These are phyloP conservation scores for Tetragonula clypearis DNA, from an alignment of 1,140 invertebrate genomes.

Conservation along the genomic window DNA sequence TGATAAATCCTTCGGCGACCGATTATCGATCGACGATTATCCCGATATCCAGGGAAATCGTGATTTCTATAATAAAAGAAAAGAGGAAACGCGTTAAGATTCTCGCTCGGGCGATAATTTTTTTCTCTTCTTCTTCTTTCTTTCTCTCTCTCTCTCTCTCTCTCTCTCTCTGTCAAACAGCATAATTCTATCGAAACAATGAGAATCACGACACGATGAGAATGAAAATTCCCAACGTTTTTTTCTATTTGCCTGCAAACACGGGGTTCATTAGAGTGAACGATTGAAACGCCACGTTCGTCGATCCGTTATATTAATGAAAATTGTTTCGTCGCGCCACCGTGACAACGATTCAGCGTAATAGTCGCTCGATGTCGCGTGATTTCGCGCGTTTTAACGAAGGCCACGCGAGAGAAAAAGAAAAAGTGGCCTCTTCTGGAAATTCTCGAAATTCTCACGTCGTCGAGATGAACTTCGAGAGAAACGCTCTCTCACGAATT, in stretches of 20 bases:
- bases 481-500: not conserved
- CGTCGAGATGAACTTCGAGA: not conserved
- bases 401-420: no score
- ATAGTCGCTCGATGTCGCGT: not conserved
- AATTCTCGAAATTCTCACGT: not conserved
- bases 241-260: not conserved
- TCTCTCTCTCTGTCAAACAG: no score
- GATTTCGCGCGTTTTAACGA: not conserved
- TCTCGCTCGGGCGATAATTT: no score
- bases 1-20: constrained; percentile 4
- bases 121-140: no score
- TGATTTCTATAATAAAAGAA: no score
- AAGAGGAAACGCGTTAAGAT: no score
- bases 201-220: no score
- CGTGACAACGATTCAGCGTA: not conserved
- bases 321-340: not conserved
- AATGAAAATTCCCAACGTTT: not conserved
- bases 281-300: not conserved
- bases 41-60: not conserved
- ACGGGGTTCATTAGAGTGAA: no score
- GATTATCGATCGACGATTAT: not conserved
- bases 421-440: not conserved
- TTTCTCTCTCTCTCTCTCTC: no score
- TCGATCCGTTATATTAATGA: not conserved
- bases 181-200: no score